Evolutionary conservation across 1,140 invertebrate genomes (phyloP).

Genomic region (Hormaphis cornu): DNA sequence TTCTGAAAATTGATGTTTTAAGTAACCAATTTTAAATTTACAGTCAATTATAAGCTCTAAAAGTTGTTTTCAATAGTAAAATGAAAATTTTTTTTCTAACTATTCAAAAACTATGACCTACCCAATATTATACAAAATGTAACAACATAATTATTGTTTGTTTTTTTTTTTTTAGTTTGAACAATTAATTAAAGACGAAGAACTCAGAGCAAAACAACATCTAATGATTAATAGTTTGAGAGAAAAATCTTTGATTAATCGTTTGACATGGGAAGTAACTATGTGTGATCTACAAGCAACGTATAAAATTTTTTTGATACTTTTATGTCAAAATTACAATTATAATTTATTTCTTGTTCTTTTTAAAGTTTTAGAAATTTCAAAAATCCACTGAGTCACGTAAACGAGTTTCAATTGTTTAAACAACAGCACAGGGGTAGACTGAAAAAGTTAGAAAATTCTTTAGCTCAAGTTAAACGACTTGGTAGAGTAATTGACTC

Average conservation of each 20-base stretch:
- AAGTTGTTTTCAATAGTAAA: background rate
- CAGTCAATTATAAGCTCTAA: background rate
- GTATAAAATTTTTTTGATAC: background rate
- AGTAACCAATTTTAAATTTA: background rate
- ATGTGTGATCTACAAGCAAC: background rate
- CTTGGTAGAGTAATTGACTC: constrained; percentile 5
- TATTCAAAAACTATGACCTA: background rate
- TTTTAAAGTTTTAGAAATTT: constrained; percentile 5
- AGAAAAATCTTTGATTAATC: constrained; percentile 13
- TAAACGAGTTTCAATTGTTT: constrained; percentile 8
- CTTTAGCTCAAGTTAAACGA: background rate
- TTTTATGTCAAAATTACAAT: background rate
- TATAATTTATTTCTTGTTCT: background rate
- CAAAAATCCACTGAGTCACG: background rate
- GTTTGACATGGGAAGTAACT: constrained; percentile 14
- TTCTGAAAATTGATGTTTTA: background rate
- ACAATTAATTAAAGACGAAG: constrained; percentile 17
- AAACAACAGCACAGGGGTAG: constrained; percentile 14
- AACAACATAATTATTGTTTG: background rate
- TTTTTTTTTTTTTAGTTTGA: constrained; percentile 13
- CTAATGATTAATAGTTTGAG: constrained; percentile 1
- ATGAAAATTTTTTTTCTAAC: background rate
- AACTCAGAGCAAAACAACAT: constrained; percentile 11
- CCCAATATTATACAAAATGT: background rate
- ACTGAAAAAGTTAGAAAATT: constrained; percentile 2